phyloP scores from a whole-genome alignment of 2,797 vertebrate genomes.

The Pseudomugil gertrudae region DNA sequence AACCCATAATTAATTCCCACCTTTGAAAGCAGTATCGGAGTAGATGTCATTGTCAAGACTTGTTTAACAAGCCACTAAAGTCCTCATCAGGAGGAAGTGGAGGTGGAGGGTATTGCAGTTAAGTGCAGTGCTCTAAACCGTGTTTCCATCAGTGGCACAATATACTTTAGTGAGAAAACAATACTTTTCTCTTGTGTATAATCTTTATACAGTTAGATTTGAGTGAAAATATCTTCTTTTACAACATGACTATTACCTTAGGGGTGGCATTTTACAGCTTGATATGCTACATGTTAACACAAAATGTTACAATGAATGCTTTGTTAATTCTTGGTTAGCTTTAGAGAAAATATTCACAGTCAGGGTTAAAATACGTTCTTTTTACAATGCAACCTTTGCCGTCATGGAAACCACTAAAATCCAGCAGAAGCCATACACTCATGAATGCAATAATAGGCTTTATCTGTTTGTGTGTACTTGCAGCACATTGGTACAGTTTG shows the following conservation, averaged over 20 bases:
- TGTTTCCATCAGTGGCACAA: no score
- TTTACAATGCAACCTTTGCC: neutral
- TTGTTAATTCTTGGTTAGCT: neutral
- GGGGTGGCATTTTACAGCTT: neutral
- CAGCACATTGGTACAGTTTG: neutral
- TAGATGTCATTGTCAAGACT: neutral
- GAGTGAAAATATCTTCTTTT: no score
- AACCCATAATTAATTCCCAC: neutral
- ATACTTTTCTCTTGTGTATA: neutral
- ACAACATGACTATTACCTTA: no score
- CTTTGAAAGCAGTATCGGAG: neutral
- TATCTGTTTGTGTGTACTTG: neutral
- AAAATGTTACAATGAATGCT: neutral
- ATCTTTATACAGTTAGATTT: neutral
- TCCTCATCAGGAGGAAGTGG: neutral
- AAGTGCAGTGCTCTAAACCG: neutral
- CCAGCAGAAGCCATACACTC: neutral
- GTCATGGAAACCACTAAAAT: neutral
- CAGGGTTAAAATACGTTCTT: neutral
- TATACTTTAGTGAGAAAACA: neutral
- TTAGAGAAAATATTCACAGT: neutral
- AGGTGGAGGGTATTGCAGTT: no score
- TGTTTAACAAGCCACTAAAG: neutral
- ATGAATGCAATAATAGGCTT: neutral
- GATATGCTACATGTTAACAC: neutral